phyloP scores from a whole-genome alignment of 1,140 invertebrate genomes.

The Scaptomyza graminum region DNA sequence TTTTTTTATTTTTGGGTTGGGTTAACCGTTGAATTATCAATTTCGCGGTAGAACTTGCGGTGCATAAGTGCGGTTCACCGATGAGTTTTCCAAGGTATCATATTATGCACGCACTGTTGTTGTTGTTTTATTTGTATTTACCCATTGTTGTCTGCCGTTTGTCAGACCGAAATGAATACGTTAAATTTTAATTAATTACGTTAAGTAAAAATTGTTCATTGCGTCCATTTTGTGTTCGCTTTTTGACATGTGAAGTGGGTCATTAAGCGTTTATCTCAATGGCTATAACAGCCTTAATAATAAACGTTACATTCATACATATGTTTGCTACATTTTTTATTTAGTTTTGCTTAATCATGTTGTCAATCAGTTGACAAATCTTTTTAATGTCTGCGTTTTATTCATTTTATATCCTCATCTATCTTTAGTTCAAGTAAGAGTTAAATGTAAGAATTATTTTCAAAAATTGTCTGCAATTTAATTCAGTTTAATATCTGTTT shows the following conservation, averaged over 20 bases:
- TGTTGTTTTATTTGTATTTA: conserved; percentile 34
- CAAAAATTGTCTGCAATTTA: neutral
- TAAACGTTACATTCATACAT: conserved; percentile 7
- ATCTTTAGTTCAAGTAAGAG: too few species aligned
- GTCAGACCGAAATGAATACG: conserved; percentile 62
- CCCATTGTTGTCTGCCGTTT: conserved; percentile 42
- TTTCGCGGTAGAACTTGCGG: conserved; percentile 83
- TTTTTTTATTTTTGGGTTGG: conserved; percentile 69
- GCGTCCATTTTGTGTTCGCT: conserved; percentile 33
- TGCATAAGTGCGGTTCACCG: conserved; percentile 82
- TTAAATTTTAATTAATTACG: conserved; percentile 79
- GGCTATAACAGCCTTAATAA: conserved; percentile 15
- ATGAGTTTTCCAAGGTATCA: conserved; percentile 83
- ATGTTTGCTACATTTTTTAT: conserved; percentile 6
- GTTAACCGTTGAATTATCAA: conserved; percentile 84
- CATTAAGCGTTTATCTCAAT: conserved; percentile 54
- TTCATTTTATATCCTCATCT: too few species aligned
- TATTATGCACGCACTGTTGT: conserved; percentile 45
- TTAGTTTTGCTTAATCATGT: conserved; percentile 4
- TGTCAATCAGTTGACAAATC: conserved; percentile 6
- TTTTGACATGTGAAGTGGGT: conserved; percentile 70
- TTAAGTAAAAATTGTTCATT: conserved; percentile 71
- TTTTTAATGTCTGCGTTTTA: too few species aligned
- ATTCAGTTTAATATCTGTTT: neutral
- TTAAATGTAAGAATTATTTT: too few species aligned